These are phyloP conservation scores for Cercopithecus mona DNA, from an alignment of 2,113 vertebrate genomes.

Conservation along the genomic window DNA sequence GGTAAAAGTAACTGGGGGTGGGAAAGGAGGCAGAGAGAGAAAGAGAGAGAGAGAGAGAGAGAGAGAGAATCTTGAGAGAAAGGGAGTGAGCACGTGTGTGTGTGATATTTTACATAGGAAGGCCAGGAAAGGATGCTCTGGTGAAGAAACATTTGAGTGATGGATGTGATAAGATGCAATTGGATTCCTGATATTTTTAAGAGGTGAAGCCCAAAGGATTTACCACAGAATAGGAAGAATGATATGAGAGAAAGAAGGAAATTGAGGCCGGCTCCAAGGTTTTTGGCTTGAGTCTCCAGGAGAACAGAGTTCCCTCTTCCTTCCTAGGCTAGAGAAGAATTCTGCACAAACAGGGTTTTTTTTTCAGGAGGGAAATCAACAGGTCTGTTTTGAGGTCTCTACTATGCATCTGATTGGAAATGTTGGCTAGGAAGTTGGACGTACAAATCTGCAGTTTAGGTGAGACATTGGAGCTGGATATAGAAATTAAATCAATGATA, in stretches of 20 bases:
- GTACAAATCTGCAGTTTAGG: background rate
- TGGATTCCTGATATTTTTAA: constrained; percentile 27
- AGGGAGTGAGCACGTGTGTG: background rate
- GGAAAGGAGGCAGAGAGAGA: background rate
- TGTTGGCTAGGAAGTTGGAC: background rate
- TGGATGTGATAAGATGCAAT: background rate
- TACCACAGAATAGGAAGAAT: background rate
- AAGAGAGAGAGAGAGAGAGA: too few relatives aligned
- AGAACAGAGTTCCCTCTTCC: background rate
- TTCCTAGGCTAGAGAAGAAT: background rate
- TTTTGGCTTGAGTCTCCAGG: background rate
- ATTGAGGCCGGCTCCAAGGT: background rate
- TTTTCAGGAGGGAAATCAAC: background rate
- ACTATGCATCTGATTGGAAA: background rate
- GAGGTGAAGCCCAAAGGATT: background rate
- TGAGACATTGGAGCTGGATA: background rate
- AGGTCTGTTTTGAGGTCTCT: background rate
- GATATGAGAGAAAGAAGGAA: background rate
- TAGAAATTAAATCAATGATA: background rate
- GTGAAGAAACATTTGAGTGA: background rate
- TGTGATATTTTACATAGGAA: background rate
- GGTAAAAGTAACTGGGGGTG: background rate
- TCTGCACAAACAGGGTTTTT: background rate
- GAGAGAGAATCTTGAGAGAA: too few relatives aligned
- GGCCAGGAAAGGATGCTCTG: background rate